Evolutionary conservation across 2,888 invertebrate species (phyloP).

Genomic region (Acanthosoma haemorrhoidale): DNA sequence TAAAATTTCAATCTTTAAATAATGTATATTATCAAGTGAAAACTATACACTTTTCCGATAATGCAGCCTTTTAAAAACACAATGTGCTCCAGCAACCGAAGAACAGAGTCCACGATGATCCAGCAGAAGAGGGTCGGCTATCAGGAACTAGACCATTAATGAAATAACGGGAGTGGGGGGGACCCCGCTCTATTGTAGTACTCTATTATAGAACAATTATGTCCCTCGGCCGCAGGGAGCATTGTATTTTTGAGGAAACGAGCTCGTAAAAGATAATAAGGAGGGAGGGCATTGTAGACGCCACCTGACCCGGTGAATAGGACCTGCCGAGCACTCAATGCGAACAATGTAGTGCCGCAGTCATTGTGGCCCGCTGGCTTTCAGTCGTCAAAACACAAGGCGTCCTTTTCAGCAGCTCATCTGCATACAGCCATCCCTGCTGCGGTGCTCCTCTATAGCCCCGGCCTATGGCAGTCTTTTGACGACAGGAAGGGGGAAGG

Average conservation of each 20-base stretch:
- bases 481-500: too few species aligned
- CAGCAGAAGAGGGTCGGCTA: neutral
- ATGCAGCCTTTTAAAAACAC: too few species aligned
- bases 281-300: slow-evolving; percentile 21
- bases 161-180: slow-evolving; percentile 4
- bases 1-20: too few species aligned
- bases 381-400: slow-evolving; percentile 20
- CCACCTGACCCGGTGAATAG: slow-evolving; percentile 28
- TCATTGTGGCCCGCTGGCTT: slow-evolving; percentile 20
- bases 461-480: neutral
- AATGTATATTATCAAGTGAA: too few species aligned
- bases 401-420: slow-evolving; percentile 8
- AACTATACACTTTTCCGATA: too few species aligned
- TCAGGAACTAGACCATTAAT: slow-evolving; percentile 12
- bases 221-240: slow-evolving; percentile 5
- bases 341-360: slow-evolving; percentile 4
- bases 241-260: slow-evolving; percentile 32
- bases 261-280: slow-evolving; percentile 32
- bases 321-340: slow-evolving; percentile 29
- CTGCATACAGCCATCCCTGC: slow-evolving; percentile 22
- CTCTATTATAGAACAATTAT: slow-evolving; percentile 30
- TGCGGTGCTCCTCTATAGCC: too few species aligned
- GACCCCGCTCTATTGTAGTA: slow-evolving; percentile 22
- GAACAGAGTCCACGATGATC: neutral
- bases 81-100: too few species aligned